Conservation (phyloP, 2,113 vertebrate species). For the Pelobates fuscus region DNA sequence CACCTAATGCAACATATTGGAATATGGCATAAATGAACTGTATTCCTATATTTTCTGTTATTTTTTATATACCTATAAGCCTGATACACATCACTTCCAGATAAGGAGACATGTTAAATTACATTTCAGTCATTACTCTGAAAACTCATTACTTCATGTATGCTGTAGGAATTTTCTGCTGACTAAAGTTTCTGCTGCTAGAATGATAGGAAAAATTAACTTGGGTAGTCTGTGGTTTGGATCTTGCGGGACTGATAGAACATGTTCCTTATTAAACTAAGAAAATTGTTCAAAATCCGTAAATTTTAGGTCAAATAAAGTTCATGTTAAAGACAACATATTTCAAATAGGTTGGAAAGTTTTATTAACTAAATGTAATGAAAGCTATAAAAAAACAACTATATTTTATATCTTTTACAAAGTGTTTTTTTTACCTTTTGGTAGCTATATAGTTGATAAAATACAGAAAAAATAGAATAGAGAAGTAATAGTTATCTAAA, state of each 20-base stretch:
- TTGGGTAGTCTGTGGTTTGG: constrained; percentile 5
- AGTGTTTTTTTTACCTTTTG: no score
- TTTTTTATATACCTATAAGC: constrained; percentile 5
- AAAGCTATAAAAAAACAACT: not conserved
- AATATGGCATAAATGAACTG: no score
- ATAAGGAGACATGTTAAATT: constrained; percentile 22
- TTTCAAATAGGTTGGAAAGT: not conserved
- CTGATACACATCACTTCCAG: constrained; percentile 15
- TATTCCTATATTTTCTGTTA: not conserved
- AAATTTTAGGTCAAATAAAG: constrained; percentile 18
- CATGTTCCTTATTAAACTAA: constrained; percentile 24
- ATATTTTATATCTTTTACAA: no score
- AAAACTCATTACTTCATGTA: constrained; percentile 18
- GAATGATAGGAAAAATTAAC: constrained; percentile 24
- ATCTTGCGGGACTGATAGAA: constrained; percentile 9
- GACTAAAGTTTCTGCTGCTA: constrained; percentile 22
- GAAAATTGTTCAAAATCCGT: constrained; percentile 20
- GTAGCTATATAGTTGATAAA: no score
- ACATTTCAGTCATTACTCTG: constrained; percentile 23
- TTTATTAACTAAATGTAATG: not conserved
- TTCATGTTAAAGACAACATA: constrained; percentile 1
- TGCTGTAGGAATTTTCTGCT: constrained; percentile 40
- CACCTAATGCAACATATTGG: no score
- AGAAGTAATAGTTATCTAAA: no score
- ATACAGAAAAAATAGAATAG: no score